Evolutionary conservation across 1,140 invertebrate species (phyloP), one percentile per base, ranked within the genome.

Genomic region (Heliconius melpomene): DNA sequence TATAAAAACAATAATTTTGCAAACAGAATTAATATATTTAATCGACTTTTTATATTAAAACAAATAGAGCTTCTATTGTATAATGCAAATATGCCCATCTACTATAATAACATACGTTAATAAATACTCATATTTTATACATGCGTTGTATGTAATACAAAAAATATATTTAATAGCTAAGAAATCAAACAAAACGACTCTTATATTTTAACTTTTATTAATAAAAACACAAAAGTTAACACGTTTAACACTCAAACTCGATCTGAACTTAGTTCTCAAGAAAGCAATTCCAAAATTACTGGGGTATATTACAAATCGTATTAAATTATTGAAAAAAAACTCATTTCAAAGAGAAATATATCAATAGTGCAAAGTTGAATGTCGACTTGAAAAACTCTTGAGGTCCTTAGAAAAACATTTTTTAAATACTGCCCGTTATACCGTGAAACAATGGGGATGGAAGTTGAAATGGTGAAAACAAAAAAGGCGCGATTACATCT

Each of bases 401-500:
- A 86, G 75, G 81, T 74, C 81, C 82, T 83, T 71, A 76, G 80
- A 84, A 82, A 83, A 79, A 80, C 38, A 50, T 50, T 73, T 75
- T 74, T 66, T 66, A 80, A 83, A 87, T 86, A 85, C 86, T 87
- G 87, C 84, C 84, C 88, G 88, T 77, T 81, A 85, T 86, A 84
- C 78, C 82, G 81, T 75, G 88, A 91, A 90, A 91, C 88, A 92
- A 90, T 88, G 54, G 82, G 79, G 60, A 81, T 87, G 79, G 83
- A 79, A 90, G 86, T 90, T 87, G 77, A 81, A 87, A 82, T 83
- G 86, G 85, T 81, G 86, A 85, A 90, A 92, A 92, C 85, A 89
- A 88, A 91, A 91, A 88, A 90, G 88, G 91, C 87, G 91, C 90
- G 92, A 93, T 93, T 93, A 90, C 86, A 93, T 92, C 90, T 91